A percentile compares a stretch with the other conserved stretches of the same genome.
Evolutionary conservation across 2,797 vertebrate species (phyloP).

Genomic region (Mallotus villosus): DNA sequence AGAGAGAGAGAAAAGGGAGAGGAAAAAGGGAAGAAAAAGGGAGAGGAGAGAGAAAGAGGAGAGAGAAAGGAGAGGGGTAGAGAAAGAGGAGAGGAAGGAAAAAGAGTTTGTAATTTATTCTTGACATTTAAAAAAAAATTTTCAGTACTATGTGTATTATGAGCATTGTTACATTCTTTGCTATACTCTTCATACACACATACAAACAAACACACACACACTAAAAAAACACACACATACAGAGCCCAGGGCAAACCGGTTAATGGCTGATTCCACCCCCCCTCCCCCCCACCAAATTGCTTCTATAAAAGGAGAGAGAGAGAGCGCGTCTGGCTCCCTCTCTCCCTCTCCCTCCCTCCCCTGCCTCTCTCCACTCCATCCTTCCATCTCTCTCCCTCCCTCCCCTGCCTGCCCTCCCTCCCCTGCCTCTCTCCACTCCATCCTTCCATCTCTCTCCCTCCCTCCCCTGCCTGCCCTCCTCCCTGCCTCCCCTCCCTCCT

Average conservation of each 20-base stretch:
- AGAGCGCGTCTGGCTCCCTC: slow-evolving; percentile 73
- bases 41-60: neutral
- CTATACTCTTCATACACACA: slow-evolving; percentile 43
- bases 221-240: slow-evolving; percentile 34
- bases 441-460: slow-evolving; percentile 37
- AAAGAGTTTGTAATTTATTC: slow-evolving; percentile 20
- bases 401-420: slow-evolving; percentile 53
- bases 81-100: neutral
- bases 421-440: slow-evolving; percentile 22
- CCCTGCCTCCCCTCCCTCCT: slow-evolving; percentile 70
- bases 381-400: slow-evolving; percentile 60
- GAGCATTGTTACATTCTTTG: slow-evolving; percentile 31
- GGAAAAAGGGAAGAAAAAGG: neutral
- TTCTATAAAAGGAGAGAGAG: slow-evolving; percentile 77
- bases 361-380: neutral
- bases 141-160: neutral
- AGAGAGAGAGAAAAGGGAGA: neutral
- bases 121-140: slow-evolving; percentile 25
- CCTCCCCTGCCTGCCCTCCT: slow-evolving; percentile 70
- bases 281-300: slow-evolving; percentile 77
- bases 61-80: neutral
- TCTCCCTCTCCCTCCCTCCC: slow-evolving; percentile 46
- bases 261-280: slow-evolving; percentile 78
- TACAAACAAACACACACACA: slow-evolving; percentile 18
- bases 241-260: slow-evolving; percentile 66